Evolutionary conservation across 2,888 invertebrate genomes (phyloP).

Genomic region (Steinernema hermaphroditum): DNA sequence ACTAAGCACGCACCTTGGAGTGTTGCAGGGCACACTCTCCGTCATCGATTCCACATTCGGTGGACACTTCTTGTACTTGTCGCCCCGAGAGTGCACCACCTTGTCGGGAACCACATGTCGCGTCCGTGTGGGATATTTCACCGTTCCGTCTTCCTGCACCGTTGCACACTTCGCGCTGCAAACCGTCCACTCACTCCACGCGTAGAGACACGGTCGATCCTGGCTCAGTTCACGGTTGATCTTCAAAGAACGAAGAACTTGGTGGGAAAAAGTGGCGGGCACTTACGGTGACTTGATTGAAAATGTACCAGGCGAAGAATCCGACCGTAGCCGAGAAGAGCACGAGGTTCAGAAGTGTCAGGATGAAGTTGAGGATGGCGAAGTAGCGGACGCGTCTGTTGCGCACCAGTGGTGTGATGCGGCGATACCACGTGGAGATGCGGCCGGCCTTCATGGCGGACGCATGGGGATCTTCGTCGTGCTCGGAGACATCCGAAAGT

Average conservation of each 20-base stretch:
- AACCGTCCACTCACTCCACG: neutral
- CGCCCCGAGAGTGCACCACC: neutral
- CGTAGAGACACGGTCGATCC: neutral
- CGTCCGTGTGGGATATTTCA: neutral
- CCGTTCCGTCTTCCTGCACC: neutral
- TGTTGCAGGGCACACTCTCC: neutral
- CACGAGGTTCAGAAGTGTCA: slow-evolving; percentile 6
- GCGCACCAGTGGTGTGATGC: neutral
- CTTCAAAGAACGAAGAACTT: neutral
- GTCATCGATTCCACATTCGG: neutral
- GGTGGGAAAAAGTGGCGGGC: neutral
- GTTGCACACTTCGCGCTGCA: neutral
- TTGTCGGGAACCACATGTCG: neutral
- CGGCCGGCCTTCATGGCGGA: neutral
- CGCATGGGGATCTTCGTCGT: neutral
- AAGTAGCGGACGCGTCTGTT: slow-evolving; percentile 5
- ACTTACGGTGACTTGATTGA: neutral
- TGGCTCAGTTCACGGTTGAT: neutral
- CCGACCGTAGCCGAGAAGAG: neutral
- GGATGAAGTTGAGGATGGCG: neutral
- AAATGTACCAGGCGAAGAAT: neutral
- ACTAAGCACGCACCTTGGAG: no score
- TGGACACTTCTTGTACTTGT: neutral
- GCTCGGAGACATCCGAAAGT: neutral
- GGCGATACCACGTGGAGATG: slow-evolving; percentile 8